Percentiles rank a stretch among this genome's conserved stretches.
phyloP scores from a whole-genome alignment of 2,888 invertebrate species.

The Tuberolachnus salignus region DNA sequence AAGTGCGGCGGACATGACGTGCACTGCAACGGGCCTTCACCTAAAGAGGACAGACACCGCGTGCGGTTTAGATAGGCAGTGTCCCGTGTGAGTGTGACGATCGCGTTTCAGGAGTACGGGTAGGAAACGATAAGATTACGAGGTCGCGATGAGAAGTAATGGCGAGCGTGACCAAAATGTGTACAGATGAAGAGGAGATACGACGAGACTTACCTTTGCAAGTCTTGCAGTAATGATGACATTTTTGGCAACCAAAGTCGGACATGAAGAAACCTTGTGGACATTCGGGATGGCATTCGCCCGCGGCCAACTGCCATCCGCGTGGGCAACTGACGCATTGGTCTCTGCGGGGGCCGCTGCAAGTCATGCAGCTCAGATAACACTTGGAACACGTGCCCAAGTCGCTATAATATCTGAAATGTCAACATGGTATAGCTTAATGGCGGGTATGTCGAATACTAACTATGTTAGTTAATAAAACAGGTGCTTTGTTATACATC shows the following conservation, averaged over 20 bases:
- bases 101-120: no score
- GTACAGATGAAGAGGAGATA: background rate
- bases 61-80: no score
- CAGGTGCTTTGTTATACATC: no score
- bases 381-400: conserved; percentile 82
- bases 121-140: no score
- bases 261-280: conserved; percentile 86
- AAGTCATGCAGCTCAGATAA: conserved; percentile 82
- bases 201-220: conserved; percentile 73
- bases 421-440: background rate
- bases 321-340: conserved; percentile 83
- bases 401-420: conserved; percentile 80
- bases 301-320: conserved; percentile 81
- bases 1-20: conserved; percentile 75
- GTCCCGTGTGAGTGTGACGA: no score
- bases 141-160: no score
- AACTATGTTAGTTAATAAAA: no score
- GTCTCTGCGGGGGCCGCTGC: conserved; percentile 81
- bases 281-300: conserved; percentile 84
- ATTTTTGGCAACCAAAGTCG: conserved; percentile 81
- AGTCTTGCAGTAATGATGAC: conserved; percentile 86
- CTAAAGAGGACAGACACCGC: conserved; percentile 61
- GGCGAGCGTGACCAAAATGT: no score
- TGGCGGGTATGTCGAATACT: background rate
- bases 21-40: conserved; percentile 76